Evolutionary conservation across 2,113 vertebrate species (phyloP).

Genomic region (Cynoglossus semilaevis): DNA sequence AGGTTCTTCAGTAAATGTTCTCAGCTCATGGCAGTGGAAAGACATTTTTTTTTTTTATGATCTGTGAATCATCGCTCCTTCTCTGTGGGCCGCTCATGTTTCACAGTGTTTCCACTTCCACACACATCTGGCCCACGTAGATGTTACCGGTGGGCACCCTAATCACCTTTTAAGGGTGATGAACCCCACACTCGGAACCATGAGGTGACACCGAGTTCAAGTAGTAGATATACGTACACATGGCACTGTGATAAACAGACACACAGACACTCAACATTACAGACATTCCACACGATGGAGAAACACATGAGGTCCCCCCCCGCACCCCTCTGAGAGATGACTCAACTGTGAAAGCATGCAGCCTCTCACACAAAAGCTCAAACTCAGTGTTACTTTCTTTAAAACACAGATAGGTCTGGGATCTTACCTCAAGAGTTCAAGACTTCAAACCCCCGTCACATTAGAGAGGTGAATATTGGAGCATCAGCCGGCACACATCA

Average conservation of each 20-base stretch:
- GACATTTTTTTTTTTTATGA: conserved; percentile 1
- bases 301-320: conserved; percentile 39
- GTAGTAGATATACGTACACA: not conserved
- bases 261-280: conserved; percentile 44
- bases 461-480: conserved; percentile 27
- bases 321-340: conserved; percentile 47
- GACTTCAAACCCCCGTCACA: not conserved
- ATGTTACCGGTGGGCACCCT: not conserved
- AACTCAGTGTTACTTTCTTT: not conserved
- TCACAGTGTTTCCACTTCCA: conserved; percentile 25
- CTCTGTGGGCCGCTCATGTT: conserved; percentile 40
- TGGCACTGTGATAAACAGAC: conserved; percentile 6
- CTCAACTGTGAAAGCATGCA: conserved; percentile 43
- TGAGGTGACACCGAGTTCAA: not conserved
- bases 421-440: conserved; percentile 58
- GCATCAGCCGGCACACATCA: conserved; percentile 32
- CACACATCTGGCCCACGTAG: conserved; percentile 23
- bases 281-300: conserved; percentile 59
- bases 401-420: not conserved
- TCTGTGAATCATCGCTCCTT: conserved; percentile 46
- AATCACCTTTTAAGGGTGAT: no score
- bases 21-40: conserved; percentile 25
- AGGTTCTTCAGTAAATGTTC: not conserved
- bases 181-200: conserved; percentile 7
- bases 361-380: conserved; percentile 1